Evolutionary conservation across 2,888 invertebrate species (phyloP), one percentile per base, ranked within the genome.

Genomic region (Cacoxenus indagator): DNA sequence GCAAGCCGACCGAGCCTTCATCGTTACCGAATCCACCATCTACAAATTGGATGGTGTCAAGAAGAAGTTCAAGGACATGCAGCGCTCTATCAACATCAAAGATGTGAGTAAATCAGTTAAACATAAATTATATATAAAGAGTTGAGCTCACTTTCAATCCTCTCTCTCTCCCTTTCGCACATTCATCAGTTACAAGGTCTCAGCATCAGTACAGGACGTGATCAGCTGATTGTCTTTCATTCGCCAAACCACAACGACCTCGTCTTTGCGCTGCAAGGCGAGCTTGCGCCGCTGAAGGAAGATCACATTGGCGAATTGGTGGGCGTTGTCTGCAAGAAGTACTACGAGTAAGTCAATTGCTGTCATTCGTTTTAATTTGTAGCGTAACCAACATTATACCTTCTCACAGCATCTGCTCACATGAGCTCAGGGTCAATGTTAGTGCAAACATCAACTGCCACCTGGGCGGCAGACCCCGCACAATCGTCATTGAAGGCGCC

Each of bases 241-340:
- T 92, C 96, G 61, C 93, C 93, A 64, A 92, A 93, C 17, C 95
- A 95, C 67, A 97, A 97, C 88, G 98, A 98, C 89, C 91, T 98
- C 75, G 95, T 98, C 45, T 90, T 96, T 76, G 94, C 96, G 0
- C 90, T 98, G 71, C 87, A 87, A 67, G 87, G 86, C 17, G 88
- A 88, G 75, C 73, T 83, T 59, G 73, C 77, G 14, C 84, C 85
- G 9, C 77, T 88, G 2, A 86, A 86, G 65, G 93, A 94, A 73
- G 96, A 97, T 87, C 90, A 94, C 74, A 92, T 96, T 64, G 97
- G 97, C 0, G 97, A 98, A 87, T 90, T 96, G 31, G 91, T 97
- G 14, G 98, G 96, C 14, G 91, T 94, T 66, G 89, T 97, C 4
- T 92, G 93, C 81, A 92, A 93, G 77, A 90, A 93, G 84, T 95